These are phyloP conservation scores for Oreochromis aureus DNA, from an alignment of 2,113 vertebrate genomes.

Conservation along the genomic window DNA sequence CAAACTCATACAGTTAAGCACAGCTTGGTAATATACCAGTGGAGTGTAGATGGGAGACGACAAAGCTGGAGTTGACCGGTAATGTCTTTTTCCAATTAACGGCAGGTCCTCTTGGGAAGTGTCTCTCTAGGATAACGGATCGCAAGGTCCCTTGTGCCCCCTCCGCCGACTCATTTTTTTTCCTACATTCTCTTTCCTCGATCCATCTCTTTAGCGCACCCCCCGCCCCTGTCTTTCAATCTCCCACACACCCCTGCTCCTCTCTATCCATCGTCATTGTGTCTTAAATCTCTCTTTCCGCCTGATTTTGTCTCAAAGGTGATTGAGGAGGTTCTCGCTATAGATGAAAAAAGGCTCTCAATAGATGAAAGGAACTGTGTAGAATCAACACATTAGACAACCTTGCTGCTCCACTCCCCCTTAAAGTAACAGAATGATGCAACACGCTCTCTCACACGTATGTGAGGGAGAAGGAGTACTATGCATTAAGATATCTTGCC, in stretches of 20 bases:
- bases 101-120: not conserved
- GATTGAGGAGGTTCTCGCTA: constrained; percentile 37
- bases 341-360: constrained; percentile 32
- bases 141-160: not conserved
- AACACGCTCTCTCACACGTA: constrained; percentile 9
- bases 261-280: constrained; percentile 21
- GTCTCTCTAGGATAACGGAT: constrained; percentile 12
- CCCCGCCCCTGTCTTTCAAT: not conserved
- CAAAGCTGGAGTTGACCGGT: not conserved
- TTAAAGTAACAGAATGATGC: constrained; percentile 31
- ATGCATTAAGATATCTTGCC: constrained; percentile 24
- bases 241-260: constrained; percentile 22
- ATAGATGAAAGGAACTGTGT: constrained; percentile 34
- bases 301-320: constrained; percentile 50
- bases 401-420: constrained; percentile 23
- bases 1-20: constrained; percentile 17
- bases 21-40: not conserved
- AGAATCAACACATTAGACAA: constrained; percentile 50
- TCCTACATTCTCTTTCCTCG: not conserved
- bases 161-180: not conserved
- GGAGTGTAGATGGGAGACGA: not conserved
- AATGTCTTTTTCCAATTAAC: not conserved
- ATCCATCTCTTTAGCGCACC: not conserved
- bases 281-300: constrained; percentile 50
- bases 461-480: not conserved